These are phyloP conservation scores for Austrolebias charrua DNA, from an alignment of 2,797 vertebrate genomes.

Conservation along the genomic window DNA sequence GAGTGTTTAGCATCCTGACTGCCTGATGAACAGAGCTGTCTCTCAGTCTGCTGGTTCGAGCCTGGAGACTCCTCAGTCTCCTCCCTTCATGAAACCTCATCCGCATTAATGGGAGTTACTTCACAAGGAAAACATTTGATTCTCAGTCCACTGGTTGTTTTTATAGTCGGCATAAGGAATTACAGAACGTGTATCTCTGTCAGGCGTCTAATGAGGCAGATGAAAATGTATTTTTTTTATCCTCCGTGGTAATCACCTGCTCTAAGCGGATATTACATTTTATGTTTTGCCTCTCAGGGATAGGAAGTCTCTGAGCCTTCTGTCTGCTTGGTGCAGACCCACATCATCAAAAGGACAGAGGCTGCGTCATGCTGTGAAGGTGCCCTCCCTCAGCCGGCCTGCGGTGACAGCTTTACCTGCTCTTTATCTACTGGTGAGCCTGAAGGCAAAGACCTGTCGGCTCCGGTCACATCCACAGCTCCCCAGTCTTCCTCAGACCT, in stretches of 20 bases:
- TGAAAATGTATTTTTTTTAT: conserved; percentile 18
- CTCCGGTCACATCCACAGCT: conserved; percentile 15
- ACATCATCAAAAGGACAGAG: conserved; percentile 70
- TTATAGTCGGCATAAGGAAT: conserved; percentile 36
- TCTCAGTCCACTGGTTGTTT: conserved; percentile 33
- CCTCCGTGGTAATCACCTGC: conserved; percentile 19
- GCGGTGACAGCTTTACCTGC: conserved; percentile 36
- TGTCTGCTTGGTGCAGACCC: conserved; percentile 86
- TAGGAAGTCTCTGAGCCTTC: conserved; percentile 82
- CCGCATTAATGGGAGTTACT: conserved; percentile 41
- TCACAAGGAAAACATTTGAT: conserved; percentile 40
- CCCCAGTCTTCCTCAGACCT: conserved; percentile 42
- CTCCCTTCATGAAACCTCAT: conserved; percentile 54
- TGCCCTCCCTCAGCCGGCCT: conserved; percentile 57
- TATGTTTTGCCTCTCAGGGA: conserved; percentile 73
- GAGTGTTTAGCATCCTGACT: no score
- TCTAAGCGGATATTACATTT: conserved; percentile 20
- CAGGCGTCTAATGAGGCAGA: conserved; percentile 6
- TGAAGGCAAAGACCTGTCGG: conserved; percentile 21
- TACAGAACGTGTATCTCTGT: conserved; percentile 18
- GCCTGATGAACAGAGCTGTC: no score
- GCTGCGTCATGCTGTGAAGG: conserved; percentile 16
- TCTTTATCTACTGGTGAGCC: conserved; percentile 14
- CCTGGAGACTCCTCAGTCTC: no score
- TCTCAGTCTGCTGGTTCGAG: no score